Evolutionary conservation across 1,140 invertebrate species (phyloP).

Genomic region (Drosophila grimshawi): DNA sequence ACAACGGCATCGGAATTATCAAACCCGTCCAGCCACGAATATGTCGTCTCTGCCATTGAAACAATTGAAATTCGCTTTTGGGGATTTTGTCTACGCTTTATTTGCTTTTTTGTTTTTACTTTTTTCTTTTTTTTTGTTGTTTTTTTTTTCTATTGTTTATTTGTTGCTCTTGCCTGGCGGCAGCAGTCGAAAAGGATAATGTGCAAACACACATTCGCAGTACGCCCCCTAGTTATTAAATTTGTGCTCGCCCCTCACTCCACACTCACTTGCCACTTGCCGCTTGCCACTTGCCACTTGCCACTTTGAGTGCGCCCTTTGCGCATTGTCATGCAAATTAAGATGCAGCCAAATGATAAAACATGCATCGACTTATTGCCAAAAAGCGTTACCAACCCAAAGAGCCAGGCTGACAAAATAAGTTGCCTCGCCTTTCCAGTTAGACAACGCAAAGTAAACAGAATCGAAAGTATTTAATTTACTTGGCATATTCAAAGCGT

Average conservation of each 20-base stretch:
- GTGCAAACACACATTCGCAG: conserved; percentile 13
- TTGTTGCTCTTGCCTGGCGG: conserved; percentile 21
- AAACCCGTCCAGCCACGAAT: conserved; percentile 57
- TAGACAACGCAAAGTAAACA: neutral
- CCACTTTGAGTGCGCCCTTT: conserved; percentile 10
- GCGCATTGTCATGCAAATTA: conserved; percentile 66
- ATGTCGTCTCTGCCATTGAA: conserved; percentile 46
- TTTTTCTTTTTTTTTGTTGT: conserved; percentile 20
- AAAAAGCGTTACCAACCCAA: conserved; percentile 1
- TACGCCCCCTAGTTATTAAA: conserved; percentile 8
- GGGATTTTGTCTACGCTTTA: conserved; percentile 15
- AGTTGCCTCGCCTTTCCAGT: neutral
- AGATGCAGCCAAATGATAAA: conserved; percentile 62
- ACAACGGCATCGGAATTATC: conserved; percentile 63
- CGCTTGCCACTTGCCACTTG: conserved; percentile 2
- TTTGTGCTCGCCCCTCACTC: neutral
- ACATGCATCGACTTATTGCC: conserved; percentile 42
- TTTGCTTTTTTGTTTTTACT: conserved; percentile 18
- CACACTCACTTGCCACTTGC: neutral
- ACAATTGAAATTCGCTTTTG: conserved; percentile 75
- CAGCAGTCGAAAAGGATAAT: conserved; percentile 36
- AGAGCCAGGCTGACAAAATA: neutral
- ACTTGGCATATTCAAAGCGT: neutral
- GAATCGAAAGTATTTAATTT: conserved; percentile 8
- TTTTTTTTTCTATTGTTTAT: conserved; percentile 29